Conservation (phyloP, 1,140 invertebrate genomes). For the Nephila pilipes region DNA sequence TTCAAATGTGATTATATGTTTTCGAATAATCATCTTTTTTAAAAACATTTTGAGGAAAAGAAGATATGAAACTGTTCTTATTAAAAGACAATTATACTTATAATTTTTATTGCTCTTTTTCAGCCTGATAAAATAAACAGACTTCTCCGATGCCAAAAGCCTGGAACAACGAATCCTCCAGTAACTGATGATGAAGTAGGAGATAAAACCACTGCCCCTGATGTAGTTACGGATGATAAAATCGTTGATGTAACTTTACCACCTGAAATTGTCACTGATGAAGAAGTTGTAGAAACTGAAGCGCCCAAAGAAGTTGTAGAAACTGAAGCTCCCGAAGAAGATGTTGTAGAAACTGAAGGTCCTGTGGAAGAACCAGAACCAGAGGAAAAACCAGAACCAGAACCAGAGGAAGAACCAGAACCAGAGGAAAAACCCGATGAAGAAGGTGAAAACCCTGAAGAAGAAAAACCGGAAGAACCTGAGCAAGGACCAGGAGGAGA, state of each 20-base stretch:
- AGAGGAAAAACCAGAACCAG: not conserved
- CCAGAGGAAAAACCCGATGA: no score
- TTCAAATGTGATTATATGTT: no score
- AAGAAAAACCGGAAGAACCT: not conserved
- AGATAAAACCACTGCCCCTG: not conserved
- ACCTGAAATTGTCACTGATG: not conserved
- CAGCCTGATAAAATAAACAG: not conserved
- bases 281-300: not conserved
- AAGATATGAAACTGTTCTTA: no score
- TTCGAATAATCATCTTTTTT: no score
- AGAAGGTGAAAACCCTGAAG: no score
- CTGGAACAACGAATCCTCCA: not conserved
- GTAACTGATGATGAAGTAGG: not conserved
- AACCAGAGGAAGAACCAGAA: conserved; percentile 26
- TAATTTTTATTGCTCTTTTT: not conserved
- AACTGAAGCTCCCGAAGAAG: not conserved
- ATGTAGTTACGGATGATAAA: not conserved
- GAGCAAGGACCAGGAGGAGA: not conserved
- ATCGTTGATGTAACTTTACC: not conserved
- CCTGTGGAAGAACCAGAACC: not conserved
- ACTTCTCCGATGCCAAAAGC: not conserved
- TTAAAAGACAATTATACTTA: no score
- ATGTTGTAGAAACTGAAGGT: not conserved
- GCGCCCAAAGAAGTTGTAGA: not conserved
- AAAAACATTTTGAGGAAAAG: no score